Evolutionary conservation across 30 jellyfish, hydroid and myxozoan genomes (phyloP).

Genomic region (Haliclystus octoradiatus): DNA sequence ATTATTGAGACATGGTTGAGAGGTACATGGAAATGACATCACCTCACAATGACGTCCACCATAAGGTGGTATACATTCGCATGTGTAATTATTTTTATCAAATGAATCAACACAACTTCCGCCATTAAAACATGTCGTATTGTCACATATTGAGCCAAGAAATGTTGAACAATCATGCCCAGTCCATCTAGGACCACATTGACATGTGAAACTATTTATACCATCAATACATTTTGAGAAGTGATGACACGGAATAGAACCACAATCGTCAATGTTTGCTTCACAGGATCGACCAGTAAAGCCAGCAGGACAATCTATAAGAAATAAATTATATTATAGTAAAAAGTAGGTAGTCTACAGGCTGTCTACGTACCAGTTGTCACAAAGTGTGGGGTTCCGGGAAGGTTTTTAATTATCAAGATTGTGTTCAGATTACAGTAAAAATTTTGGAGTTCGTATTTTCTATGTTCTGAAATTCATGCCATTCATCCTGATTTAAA

Average conservation of each 20-base stretch:
- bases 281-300: conserved; percentile 47
- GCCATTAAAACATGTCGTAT: conserved; percentile 43
- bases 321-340: background rate
- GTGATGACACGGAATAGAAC: conserved; percentile 58
- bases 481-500: no score
- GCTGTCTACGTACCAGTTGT: background rate
- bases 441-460: no score
- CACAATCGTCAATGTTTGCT: conserved; percentile 41
- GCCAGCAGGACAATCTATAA: conserved; percentile 58
- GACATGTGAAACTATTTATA: conserved; percentile 38
- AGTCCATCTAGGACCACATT: conserved; percentile 71
- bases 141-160: conserved; percentile 57
- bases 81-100: conserved; percentile 49
- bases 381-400: no score
- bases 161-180: conserved; percentile 47
- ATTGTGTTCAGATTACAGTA: no score
- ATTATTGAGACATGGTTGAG: conserved; percentile 25
- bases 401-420: no score
- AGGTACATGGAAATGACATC: conserved; percentile 32
- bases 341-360: background rate
- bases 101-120: conserved; percentile 38
- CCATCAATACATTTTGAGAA: conserved; percentile 50
- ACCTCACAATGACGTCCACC: conserved; percentile 58
- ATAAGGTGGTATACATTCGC: conserved; percentile 37
- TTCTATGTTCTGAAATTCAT: no score